These are phyloP conservation scores for Aplysia californica DNA, from an alignment of 1,140 invertebrate genomes.

Conservation along the genomic window DNA sequence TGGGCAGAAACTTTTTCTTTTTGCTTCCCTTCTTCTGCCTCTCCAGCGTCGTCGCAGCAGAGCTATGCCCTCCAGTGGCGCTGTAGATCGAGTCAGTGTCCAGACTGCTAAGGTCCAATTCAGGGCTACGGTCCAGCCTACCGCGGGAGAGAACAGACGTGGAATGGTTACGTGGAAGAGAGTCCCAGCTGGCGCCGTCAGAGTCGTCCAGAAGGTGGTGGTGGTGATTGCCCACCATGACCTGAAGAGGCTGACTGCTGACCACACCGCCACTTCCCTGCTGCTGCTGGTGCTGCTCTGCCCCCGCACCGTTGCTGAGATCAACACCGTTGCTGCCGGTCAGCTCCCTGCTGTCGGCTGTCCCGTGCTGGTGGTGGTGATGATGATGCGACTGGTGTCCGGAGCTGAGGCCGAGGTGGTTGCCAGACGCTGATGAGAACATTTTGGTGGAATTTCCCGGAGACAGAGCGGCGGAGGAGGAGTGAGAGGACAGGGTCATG, in stretches of 20 bases:
- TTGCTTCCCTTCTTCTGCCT: not conserved
- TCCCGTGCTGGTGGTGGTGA: not conserved
- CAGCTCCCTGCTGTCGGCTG: not conserved
- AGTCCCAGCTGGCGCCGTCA: not conserved
- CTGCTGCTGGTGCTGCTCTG: no score
- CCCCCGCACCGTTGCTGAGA: not conserved
- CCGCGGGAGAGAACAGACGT: not conserved
- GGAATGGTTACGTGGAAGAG: not conserved
- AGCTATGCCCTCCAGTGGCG: no score
- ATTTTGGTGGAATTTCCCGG: not conserved
- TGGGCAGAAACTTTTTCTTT: conserved; percentile 20
- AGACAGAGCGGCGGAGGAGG: not conserved
- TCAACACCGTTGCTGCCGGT: not conserved
- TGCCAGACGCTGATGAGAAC: not conserved
- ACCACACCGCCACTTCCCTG: no score
- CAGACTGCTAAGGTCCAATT: conserved; percentile 3
- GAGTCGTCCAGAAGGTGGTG: conserved; percentile 1
- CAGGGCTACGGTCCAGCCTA: not conserved
- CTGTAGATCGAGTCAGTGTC: conserved; percentile 8
- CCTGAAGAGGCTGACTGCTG: no score
- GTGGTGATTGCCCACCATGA: not conserved
- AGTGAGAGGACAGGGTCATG: not conserved
- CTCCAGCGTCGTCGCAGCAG: not conserved
- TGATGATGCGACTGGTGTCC: not conserved
- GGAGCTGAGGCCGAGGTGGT: not conserved